Base-by-base conservation (phyloP, 2,888 invertebrate species). In the Cinara cedri region DNA sequence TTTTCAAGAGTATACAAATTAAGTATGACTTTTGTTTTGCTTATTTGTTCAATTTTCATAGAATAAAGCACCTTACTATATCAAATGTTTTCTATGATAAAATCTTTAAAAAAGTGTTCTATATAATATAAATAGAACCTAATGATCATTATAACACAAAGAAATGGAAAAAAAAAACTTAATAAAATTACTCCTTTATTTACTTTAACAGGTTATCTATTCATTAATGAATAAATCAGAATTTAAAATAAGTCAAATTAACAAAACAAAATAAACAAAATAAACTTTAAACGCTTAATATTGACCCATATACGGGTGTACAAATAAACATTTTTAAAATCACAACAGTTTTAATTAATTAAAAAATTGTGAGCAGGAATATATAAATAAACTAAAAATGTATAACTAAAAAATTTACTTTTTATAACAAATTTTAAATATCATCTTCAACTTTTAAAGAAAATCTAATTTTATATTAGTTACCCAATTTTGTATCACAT, bases 241-340 rank as follows among this genome's bases (percentile, higher is more conserved):
- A n/a, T 9, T 54, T 19, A 54, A 34, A 34, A 34, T 4, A 34
- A 34, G 6, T 4, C 3, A 63, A 63, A 65, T 49, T 49, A 62
- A 72, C 49, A 49, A 26, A 34, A 42, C 16, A 66, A 75, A 55
- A 65, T 54, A 26, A 34, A 42, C 16, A 66, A 75, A 55, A 65
- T 54, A 65, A 65, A 14, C 3, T 19, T 55, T 46, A 72, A 6
- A 26, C 54, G 24, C 24, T 42, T 74, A 24, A 24, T 65, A 44
- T 49, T 49, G 16, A 34, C 14, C 60, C 72, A 72, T 34, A 21
- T 34, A 51, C 34, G 34, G 34, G 57, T 13, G 26, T 19, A 62
- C n/a, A 49, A 60, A 57, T 55, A 24, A 19, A 13, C 49, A 11
- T 49, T 72, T n/a, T 49, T 26, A 14, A n/a, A 54, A 46, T 55